Evolutionary conservation across 2,113 vertebrate genomes (phyloP).

Genomic region (Dendrocopos noguchii): DNA sequence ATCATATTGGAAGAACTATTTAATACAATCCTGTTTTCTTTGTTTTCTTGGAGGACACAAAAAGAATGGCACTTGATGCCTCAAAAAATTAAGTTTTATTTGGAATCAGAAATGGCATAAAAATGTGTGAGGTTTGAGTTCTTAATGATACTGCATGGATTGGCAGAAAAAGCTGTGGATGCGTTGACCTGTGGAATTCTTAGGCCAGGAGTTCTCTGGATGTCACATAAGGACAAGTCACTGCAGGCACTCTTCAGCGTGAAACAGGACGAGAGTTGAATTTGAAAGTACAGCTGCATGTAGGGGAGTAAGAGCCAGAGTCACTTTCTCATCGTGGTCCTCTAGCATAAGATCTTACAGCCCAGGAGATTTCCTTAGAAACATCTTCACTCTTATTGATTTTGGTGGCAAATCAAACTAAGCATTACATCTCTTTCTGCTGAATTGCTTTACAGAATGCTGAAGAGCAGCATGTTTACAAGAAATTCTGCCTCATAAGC

Average conservation of each 20-base stretch:
- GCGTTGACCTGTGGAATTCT: background rate
- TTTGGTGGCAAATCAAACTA: slow-evolving; percentile 15
- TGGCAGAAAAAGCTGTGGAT: background rate
- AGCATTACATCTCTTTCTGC: background rate
- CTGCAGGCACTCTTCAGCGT: background rate
- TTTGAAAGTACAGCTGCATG: background rate
- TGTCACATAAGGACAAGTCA: background rate
- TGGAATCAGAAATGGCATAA: background rate
- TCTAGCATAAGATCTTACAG: background rate
- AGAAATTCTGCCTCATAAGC: background rate
- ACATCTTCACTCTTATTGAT: background rate
- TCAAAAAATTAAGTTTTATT: background rate
- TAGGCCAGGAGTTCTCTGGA: background rate
- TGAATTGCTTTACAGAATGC: background rate
- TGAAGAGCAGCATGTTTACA: background rate
- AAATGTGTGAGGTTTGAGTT: background rate
- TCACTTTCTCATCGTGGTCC: background rate
- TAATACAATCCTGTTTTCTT: background rate
- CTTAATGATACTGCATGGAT: background rate
- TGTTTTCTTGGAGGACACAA: background rate
- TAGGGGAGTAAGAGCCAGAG: background rate
- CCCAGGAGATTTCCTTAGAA: slow-evolving; percentile 4
- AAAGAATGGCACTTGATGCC: background rate
- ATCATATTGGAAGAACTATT: background rate
- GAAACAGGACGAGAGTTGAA: background rate